Evolutionary conservation across 2,888 invertebrate species (phyloP).

Genomic region (Lycocerus yunnanus): DNA sequence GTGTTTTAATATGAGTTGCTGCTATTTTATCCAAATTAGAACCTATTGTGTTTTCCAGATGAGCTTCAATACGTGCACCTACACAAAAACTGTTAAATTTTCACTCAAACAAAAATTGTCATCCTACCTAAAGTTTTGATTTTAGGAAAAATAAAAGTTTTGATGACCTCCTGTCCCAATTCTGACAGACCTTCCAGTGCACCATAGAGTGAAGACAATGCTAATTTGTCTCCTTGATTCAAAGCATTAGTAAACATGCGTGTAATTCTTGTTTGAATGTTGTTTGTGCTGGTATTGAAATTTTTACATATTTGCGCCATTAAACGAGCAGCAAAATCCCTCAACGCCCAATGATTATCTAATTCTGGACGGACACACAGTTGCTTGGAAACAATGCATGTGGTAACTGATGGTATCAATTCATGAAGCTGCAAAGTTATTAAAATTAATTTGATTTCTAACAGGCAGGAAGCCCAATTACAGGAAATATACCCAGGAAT

Average conservation of each 20-base stretch:
- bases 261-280: slow-evolving; percentile 92
- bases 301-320: slow-evolving; percentile 95
- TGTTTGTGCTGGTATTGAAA: slow-evolving; percentile 95
- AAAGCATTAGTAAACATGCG: slow-evolving; percentile 77
- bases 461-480: too few species aligned
- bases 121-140: slow-evolving; percentile 73
- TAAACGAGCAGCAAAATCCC: slow-evolving; percentile 93
- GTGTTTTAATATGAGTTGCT: slow-evolving; percentile 87
- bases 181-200: slow-evolving; percentile 90
- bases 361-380: slow-evolving; percentile 92
- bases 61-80: slow-evolving; percentile 61
- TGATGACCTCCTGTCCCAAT: slow-evolving; percentile 86
- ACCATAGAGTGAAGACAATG: slow-evolving; percentile 91
- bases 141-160: slow-evolving; percentile 82
- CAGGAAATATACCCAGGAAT: too few species aligned
- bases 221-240: slow-evolving; percentile 81
- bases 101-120: slow-evolving; percentile 33
- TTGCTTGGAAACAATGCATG: slow-evolving; percentile 95
- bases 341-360: slow-evolving; percentile 98
- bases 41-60: slow-evolving; percentile 68
- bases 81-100: slow-evolving; percentile 46
- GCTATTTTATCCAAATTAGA: slow-evolving; percentile 90
- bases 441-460: too few species aligned
- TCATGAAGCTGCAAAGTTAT: slow-evolving; percentile 83
- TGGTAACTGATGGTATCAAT: slow-evolving; percentile 93